A percentile compares a stretch with the other conserved stretches of the same genome.
These are phyloP conservation scores for Polyergus mexicanus DNA, from an alignment of 1,140 invertebrate species.

Conservation along the genomic window DNA sequence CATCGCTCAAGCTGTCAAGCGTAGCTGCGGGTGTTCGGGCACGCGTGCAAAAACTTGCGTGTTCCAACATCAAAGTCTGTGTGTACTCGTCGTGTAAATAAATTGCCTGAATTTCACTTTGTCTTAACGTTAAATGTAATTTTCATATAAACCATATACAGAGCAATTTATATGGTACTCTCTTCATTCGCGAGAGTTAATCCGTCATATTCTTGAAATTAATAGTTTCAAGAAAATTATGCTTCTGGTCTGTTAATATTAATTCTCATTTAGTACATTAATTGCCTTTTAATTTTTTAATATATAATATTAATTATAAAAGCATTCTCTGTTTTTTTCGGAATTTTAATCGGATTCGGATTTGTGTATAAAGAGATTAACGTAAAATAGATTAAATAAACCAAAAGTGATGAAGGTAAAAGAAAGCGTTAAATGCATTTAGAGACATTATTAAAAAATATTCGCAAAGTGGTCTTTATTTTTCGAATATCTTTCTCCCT, in stretches of 20 bases:
- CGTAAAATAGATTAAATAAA: neutral
- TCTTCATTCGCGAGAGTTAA: neutral
- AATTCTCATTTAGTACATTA: neutral
- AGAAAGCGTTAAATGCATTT: neutral
- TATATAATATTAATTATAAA: neutral
- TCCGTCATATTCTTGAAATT: neutral
- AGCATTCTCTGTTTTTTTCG: neutral
- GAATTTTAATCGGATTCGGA: neutral
- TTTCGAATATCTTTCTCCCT: neutral
- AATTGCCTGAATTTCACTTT: slow-evolving; percentile 22
- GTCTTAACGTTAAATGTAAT: slow-evolving; percentile 16
- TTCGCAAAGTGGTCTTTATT: neutral
- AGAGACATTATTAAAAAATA: neutral
- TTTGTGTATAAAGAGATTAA: neutral
- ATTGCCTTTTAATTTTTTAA: neutral
- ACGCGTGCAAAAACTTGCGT: slow-evolving; percentile 23
- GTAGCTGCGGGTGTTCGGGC: slow-evolving; percentile 36
- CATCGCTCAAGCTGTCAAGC: slow-evolving; percentile 78
- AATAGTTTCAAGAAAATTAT: too few relatives aligned
- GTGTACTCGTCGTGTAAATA: neutral
- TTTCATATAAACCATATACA: neutral
- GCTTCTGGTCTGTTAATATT: neutral
- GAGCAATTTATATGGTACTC: neutral
- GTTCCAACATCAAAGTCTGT: slow-evolving; percentile 11
- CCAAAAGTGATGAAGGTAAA: neutral